Evolutionary conservation across 2,888 invertebrate species (phyloP).

Genomic region (Gandaritis pyraliata): DNA sequence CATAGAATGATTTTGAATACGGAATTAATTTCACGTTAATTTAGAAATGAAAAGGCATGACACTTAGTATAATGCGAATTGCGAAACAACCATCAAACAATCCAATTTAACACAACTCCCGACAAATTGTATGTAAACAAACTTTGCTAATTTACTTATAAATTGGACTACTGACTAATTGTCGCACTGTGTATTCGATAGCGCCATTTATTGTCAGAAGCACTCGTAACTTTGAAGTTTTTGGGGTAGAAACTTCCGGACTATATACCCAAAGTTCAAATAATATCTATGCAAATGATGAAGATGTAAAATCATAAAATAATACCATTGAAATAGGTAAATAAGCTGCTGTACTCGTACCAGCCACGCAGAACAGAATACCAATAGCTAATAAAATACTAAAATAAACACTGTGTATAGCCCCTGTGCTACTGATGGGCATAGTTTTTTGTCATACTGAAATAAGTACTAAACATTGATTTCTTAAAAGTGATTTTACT

Average conservation of each 20-base stretch:
- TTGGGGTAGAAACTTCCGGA: slow-evolving; percentile 6
- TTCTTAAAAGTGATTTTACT: too few relatives aligned
- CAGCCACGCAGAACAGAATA: too few relatives aligned
- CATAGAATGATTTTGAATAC: background rate
- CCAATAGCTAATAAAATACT: too few relatives aligned
- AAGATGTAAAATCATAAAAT: too few relatives aligned
- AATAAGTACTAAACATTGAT: too few relatives aligned
- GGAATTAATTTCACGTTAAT: slow-evolving; percentile 4
- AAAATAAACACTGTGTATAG: too few relatives aligned
- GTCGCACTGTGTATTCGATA: slow-evolving; percentile 26
- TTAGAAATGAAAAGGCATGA: slow-evolving; percentile 23
- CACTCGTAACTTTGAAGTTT: slow-evolving; percentile 28
- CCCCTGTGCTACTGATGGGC: too few relatives aligned
- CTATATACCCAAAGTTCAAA: slow-evolving; percentile 14
- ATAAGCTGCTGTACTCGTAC: too few relatives aligned
- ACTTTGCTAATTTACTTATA: slow-evolving; percentile 43
- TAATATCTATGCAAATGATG: slow-evolving; percentile 1
- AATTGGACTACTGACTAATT: slow-evolving; percentile 32
- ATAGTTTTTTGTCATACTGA: too few relatives aligned
- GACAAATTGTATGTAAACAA: slow-evolving; percentile 38
- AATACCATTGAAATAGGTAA: too few relatives aligned
- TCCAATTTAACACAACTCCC: slow-evolving; percentile 31
- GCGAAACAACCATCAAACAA: slow-evolving; percentile 29
- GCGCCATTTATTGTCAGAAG: slow-evolving; percentile 37
- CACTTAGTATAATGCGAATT: slow-evolving; percentile 24